Percentiles rank a stretch among this genome's conserved stretches.
Evolutionary conservation across 2,113 vertebrate genomes (phyloP).

Genomic region (Rattus rattus): DNA sequence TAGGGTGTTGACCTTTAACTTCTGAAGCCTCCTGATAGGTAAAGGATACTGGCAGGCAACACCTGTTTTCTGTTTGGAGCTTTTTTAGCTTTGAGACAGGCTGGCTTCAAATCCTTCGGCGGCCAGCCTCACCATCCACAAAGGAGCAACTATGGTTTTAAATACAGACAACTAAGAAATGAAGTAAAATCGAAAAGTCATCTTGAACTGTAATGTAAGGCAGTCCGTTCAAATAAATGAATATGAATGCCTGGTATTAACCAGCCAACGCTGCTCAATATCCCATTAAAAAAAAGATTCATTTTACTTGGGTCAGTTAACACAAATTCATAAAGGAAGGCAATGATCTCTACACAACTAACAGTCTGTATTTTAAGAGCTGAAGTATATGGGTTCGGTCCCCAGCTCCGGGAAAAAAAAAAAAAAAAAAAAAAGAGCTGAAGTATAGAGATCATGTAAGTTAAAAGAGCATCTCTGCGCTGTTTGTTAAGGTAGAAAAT

Average conservation of each 20-base stretch:
- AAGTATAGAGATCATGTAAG: constrained; percentile 1
- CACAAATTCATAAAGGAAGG: constrained; percentile 59
- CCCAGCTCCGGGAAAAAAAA: no score
- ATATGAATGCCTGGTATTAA: constrained; percentile 40
- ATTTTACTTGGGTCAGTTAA: constrained; percentile 4
- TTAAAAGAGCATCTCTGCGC: constrained; percentile 15
- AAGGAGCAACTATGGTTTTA: neutral
- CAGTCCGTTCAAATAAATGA: constrained; percentile 8
- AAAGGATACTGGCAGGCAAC: neutral
- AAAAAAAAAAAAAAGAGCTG: no score
- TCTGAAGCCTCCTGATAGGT: neutral
- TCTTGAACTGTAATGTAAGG: constrained; percentile 45
- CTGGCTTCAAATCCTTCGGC: neutral
- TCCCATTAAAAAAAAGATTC: neutral
- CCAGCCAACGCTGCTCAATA: neutral
- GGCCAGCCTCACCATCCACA: neutral
- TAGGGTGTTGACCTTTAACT: neutral
- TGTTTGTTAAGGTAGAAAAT: constrained; percentile 54
- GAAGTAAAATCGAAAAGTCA: constrained; percentile 36
- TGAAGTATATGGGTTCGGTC: no score
- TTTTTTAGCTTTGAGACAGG: neutral
- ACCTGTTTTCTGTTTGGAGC: neutral
- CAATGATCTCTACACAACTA: constrained; percentile 50
- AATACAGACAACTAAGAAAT: constrained; percentile 28
- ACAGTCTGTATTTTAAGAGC: constrained; percentile 43